These are phyloP conservation scores for Hypotaenidia okinawae DNA, from an alignment of 2,797 vertebrate genomes.

Conservation along the genomic window DNA sequence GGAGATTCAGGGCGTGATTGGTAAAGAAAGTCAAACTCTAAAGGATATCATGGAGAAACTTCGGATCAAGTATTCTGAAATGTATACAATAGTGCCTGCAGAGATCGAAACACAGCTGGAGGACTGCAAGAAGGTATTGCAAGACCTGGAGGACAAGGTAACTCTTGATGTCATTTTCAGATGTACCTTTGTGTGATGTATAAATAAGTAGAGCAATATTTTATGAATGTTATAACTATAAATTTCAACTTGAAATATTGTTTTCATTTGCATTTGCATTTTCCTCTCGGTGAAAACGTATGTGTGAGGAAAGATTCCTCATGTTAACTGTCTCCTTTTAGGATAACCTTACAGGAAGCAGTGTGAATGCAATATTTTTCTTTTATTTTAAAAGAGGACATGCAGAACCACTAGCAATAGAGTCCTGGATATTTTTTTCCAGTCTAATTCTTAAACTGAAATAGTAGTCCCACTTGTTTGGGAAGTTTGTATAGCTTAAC, in stretches of 20 bases:
- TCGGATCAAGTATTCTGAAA: conserved; percentile 85
- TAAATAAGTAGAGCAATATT: not conserved
- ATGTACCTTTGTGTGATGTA: not conserved
- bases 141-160: conserved; percentile 89
- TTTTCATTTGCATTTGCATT: not conserved
- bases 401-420: not conserved
- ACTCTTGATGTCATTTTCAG: not conserved
- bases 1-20: conserved; percentile 83
- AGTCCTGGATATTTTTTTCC: not conserved
- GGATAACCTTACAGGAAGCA: not conserved
- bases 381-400: not conserved
- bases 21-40: conserved; percentile 82
- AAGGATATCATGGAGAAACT: conserved; percentile 84
- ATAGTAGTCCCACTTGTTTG: not conserved
- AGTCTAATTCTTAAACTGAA: not conserved
- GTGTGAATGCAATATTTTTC: not conserved
- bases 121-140: conserved; percentile 81
- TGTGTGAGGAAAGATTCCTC: not conserved
- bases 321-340: not conserved
- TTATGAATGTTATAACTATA: not conserved
- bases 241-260: not conserved
- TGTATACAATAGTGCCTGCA: conserved; percentile 79
- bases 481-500: not conserved
- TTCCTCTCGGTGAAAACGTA: not conserved
- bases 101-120: conserved; percentile 83